A percentile compares a stretch with the other conserved stretches of the same genome.
These are phyloP conservation scores for Xylota segnis DNA, from an alignment of 2,888 invertebrate genomes.

Conservation along the genomic window DNA sequence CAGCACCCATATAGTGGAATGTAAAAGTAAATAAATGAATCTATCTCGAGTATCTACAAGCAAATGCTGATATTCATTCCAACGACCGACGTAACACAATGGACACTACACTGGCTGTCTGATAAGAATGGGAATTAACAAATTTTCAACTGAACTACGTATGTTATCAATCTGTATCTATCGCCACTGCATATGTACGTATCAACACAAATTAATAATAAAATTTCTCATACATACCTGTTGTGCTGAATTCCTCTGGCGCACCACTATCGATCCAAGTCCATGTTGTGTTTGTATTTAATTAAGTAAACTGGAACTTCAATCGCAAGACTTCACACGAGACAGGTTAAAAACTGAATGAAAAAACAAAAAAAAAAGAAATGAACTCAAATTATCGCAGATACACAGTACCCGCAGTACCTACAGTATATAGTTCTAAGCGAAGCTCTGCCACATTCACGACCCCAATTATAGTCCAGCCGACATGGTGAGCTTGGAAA, in stretches of 20 bases:
- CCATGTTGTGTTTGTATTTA: neutral
- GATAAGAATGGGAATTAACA: neutral
- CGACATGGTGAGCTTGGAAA: constrained; percentile 20
- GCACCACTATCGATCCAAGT: neutral
- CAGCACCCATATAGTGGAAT: neutral
- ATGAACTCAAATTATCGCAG: constrained; percentile 10
- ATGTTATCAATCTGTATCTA: constrained; percentile 8
- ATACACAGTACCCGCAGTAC: neutral
- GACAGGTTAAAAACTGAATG: constrained; percentile 23
- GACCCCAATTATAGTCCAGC: constrained; percentile 17
- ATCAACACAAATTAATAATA: neutral
- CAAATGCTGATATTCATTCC: neutral
- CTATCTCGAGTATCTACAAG: neutral
- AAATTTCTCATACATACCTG: constrained; percentile 11
- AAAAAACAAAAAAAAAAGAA: neutral
- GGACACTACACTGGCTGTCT: neutral
- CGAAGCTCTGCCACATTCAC: constrained; percentile 31
- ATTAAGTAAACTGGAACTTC: neutral
- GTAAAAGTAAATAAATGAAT: neutral
- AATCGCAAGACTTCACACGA: neutral
- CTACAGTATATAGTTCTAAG: constrained; percentile 12
- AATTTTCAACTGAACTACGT: neutral
- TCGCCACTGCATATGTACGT: neutral
- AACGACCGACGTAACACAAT: neutral
- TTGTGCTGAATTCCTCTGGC: neutral